These are phyloP conservation scores for Bos javanicus DNA, from an alignment of 2,113 vertebrate genomes.

Conservation along the genomic window DNA sequence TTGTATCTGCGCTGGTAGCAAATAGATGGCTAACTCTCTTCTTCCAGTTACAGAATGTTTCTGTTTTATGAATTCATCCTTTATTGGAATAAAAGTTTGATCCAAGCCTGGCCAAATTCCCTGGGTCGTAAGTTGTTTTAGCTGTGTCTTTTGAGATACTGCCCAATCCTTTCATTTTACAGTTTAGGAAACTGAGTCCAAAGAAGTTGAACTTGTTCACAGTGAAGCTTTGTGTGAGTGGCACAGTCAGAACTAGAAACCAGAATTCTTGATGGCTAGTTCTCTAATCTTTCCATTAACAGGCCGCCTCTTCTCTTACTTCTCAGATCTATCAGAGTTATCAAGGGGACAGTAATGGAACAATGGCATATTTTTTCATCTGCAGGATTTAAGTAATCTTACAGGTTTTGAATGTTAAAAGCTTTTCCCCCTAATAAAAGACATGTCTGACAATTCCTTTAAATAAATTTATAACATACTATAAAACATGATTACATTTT, in stretches of 20 bases:
- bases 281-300: neutral
- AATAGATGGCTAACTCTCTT: constrained; percentile 32
- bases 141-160: constrained; percentile 36
- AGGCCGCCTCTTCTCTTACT: neutral
- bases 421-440: neutral
- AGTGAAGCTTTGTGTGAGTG: constrained; percentile 5
- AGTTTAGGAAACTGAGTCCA: constrained; percentile 21
- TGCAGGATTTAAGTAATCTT: constrained; percentile 4
- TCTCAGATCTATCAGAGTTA: neutral
- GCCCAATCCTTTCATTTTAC: constrained; percentile 9
- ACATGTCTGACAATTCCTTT: neutral
- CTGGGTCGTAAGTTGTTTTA: constrained; percentile 39
- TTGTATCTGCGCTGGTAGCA: constrained; percentile 56
- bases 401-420: neutral
- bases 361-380: constrained; percentile 19
- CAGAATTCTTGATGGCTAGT: neutral
- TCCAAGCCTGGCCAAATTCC: constrained; percentile 5
- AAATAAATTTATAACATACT: neutral
- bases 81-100: constrained; percentile 50
- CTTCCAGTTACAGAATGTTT: constrained; percentile 17
- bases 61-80: constrained; percentile 52
- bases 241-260: neutral
- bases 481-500: neutral
- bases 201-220: constrained; percentile 15
- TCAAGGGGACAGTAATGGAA: neutral